Base-by-base conservation (phyloP, 2,888 invertebrate species). In the Hirudinaria manillensis region DNA sequence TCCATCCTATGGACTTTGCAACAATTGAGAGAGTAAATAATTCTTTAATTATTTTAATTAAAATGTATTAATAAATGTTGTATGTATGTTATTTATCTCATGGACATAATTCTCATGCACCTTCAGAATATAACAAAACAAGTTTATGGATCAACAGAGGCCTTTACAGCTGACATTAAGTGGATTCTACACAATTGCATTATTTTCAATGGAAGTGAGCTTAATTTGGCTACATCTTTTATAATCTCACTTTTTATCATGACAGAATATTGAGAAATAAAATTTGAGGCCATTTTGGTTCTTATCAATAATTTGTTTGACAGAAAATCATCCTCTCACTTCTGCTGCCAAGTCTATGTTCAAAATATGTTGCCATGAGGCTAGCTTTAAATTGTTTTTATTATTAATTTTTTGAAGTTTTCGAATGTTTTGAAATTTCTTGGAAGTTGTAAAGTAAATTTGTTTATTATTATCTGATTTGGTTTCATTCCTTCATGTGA, bases 101-200 rank as follows among this genome's bases (percentile, higher is more conserved):
- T 53, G 53, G 16, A 53, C 21, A 53, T 53, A 53, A 53, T 19
- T 21, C 21, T 32, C 13, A 68, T 29, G n/a, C 32, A 6, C n/a
- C 2, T 65, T 61, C 87, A 89, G 75, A 93, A 93, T 84, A 91
- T 95, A 71, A 87, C 88, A 74, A 88, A 89, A 72, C 90, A 91
- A 73, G 83, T 89, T 34, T 96, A 94, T 85, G 92, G 92, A 21
- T 93, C 92, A 83, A 92, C 93, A 0, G 93, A 93, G 82, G 92
- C 93, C 2, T 94, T 96, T 85, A 87, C 92, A 75, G 91, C 92
- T 0, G 96, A 96, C 85, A 90, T 91, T 13, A 93, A 93, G 84
- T 96, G 95, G 95, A 92, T 97, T 82, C 88, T 93, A 73, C 96
- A 96, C 85, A 95, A 96, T 86, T 92, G 93, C 82, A 90, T 92